Evolutionary conservation across 2,113 vertebrate genomes (phyloP).

Genomic region (Barbus barbus): DNA sequence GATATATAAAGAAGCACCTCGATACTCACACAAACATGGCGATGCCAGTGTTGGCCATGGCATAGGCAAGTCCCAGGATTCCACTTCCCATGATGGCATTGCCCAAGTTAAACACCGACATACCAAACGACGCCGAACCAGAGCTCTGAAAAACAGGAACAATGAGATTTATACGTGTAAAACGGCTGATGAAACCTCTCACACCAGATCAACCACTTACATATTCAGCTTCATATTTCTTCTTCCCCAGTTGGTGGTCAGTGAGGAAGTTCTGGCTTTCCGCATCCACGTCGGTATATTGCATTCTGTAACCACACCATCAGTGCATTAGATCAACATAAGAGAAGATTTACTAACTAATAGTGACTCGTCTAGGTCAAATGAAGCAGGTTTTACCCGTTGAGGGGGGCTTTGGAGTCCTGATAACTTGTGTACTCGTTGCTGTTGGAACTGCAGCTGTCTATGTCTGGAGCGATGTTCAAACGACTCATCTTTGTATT

Average conservation of each 20-base stretch:
- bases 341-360: neutral
- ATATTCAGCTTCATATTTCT: conserved; percentile 95
- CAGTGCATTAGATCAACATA: neutral
- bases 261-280: conserved; percentile 95
- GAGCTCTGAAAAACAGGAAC: conserved; percentile 78
- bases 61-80: conserved; percentile 94
- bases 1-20: neutral
- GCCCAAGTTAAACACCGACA: conserved; percentile 99
- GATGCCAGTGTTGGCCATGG: conserved; percentile 99
- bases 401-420: conserved; percentile 77
- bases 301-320: conserved; percentile 65
- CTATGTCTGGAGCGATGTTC: conserved; percentile 82
- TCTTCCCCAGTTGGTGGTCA: conserved; percentile 84
- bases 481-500: conserved; percentile 86
- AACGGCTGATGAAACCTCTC: neutral
- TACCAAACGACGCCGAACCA: conserved; percentile 94
- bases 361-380: neutral
- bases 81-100: conserved; percentile 99
- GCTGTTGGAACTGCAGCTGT: conserved; percentile 90
- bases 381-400: conserved; percentile 71
- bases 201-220: conserved; percentile 77
- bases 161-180: neutral
- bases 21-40: conserved; percentile 95
- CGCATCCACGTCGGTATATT: conserved; percentile 83
- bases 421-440: conserved; percentile 80